Conservation (phyloP, 2,797 vertebrate genomes). For the Gymnothorax javanicus region DNA sequence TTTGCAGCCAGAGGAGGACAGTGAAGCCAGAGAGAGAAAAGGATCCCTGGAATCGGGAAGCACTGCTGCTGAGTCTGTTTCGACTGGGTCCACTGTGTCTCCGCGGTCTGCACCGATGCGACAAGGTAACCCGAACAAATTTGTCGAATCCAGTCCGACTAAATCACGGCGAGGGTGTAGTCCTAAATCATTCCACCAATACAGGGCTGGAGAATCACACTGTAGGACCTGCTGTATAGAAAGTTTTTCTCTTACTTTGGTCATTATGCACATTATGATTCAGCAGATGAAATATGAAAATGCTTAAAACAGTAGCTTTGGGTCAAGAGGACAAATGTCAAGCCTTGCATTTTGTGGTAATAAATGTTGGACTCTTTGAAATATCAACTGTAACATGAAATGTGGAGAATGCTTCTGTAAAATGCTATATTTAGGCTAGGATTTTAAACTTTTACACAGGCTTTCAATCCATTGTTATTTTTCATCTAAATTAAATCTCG, state of each 20-base stretch:
- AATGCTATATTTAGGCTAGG: not conserved
- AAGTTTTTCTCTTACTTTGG: not conserved
- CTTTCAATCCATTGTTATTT: not conserved
- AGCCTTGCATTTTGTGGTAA: not conserved
- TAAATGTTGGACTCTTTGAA: not conserved
- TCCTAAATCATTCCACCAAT: not conserved
- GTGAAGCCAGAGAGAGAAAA: constrained; percentile 72
- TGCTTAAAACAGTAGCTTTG: not conserved
- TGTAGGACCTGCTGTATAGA: not conserved
- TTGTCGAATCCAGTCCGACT: not conserved
- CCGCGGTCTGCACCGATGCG: constrained; percentile 65
- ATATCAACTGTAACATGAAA: not conserved
- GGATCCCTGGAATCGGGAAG: constrained; percentile 54
- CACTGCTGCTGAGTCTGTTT: constrained; percentile 54
- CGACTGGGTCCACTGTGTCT: constrained; percentile 51
- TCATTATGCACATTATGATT: not conserved
- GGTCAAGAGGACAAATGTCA: not conserved
- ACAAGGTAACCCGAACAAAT: constrained; percentile 64
- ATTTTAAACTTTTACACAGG: not conserved
- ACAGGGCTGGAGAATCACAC: not conserved
- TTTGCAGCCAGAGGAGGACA: constrained; percentile 69
- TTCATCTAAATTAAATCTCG: not conserved
- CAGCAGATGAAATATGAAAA: not conserved
- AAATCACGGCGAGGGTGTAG: not conserved
- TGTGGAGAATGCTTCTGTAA: not conserved